These are phyloP conservation scores for Stylophora pistillata DNA, from an alignment of 64 coral and sea anemone species.

Conservation along the genomic window DNA sequence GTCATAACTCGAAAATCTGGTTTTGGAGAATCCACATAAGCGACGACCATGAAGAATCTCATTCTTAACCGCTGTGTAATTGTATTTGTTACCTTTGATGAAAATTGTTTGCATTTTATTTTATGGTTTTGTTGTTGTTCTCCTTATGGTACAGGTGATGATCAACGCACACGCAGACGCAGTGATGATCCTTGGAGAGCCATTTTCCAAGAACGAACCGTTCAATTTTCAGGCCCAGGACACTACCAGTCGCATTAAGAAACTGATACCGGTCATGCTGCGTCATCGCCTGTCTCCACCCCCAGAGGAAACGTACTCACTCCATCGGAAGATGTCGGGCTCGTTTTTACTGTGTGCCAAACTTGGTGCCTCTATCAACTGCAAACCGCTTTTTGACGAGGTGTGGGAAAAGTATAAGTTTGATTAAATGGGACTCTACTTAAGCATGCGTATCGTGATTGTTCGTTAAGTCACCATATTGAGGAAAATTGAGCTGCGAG, in stretches of 20 bases:
- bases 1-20: too few relatives aligned
- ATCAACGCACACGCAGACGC: constrained; percentile 91
- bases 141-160: constrained; percentile 67
- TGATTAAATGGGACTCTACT: not conserved
- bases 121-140: not conserved
- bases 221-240: constrained; percentile 90
- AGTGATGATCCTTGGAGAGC: constrained; percentile 96
- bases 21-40: too few relatives aligned
- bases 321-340: constrained; percentile 98
- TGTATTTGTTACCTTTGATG: too few relatives aligned
- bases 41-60: too few relatives aligned
- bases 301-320: constrained; percentile 94
- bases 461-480: too few relatives aligned
- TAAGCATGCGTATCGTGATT: too few relatives aligned
- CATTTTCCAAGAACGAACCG: constrained; percentile 59
- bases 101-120: not conserved
- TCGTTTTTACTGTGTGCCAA: constrained; percentile 93
- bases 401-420: constrained; percentile 86
- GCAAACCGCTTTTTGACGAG: constrained; percentile 88
- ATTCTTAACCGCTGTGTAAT: too few relatives aligned
- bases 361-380: constrained; percentile 82
- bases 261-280: constrained; percentile 95
- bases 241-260: constrained; percentile 82
- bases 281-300: constrained; percentile 95
- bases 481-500: too few relatives aligned